Conservation (phyloP, 2,888 invertebrate genomes). For the Cancer borealis region DNA sequence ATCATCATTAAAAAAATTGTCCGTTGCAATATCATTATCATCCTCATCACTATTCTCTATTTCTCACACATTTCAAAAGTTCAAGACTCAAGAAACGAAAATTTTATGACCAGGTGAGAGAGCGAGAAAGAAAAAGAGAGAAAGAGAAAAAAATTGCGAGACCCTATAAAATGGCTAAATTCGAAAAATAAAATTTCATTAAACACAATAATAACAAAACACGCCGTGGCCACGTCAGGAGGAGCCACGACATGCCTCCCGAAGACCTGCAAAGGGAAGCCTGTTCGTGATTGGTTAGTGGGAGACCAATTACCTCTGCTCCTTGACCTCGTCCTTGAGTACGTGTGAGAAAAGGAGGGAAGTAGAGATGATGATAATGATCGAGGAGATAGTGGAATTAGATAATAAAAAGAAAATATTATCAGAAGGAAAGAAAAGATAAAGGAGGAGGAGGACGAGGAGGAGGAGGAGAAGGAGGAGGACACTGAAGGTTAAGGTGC, state of each 20-base stretch:
- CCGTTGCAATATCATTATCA: neutral
- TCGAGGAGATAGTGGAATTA: constrained; percentile 14
- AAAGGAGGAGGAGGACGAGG: neutral
- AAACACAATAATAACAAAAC: neutral
- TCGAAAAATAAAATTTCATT: neutral
- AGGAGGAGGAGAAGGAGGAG: too few relatives aligned
- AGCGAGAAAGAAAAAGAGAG: neutral
- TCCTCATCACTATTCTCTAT: neutral
- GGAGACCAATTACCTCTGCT: neutral
- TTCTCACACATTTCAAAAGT: neutral
- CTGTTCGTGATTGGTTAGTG: neutral
- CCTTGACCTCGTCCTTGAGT: neutral
- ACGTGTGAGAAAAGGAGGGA: constrained; percentile 14
- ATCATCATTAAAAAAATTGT: neutral
- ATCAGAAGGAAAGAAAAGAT: neutral
- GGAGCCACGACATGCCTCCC: constrained; percentile 7
- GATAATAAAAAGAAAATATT: neutral
- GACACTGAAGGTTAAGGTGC: neutral
- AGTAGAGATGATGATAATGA: neutral
- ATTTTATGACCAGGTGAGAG: neutral
- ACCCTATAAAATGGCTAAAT: neutral
- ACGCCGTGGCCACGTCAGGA: neutral
- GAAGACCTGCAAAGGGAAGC: neutral
- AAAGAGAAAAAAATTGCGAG: neutral
- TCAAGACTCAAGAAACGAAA: neutral